Evolutionary conservation across 2,888 invertebrate genomes (phyloP).

Genomic region (Argynnis bischoffii): DNA sequence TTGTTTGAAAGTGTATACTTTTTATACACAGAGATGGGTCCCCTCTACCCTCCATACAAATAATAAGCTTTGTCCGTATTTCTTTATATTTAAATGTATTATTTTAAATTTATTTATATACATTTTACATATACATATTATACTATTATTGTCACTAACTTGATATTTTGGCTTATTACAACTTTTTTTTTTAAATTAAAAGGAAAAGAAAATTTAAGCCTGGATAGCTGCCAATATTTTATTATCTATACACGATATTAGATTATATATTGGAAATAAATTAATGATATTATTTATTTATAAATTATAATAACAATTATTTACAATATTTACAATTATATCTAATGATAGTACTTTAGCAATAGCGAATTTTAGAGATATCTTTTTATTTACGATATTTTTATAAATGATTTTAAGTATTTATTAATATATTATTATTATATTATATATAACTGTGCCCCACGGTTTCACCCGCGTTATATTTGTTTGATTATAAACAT

Average conservation of each 20-base stretch:
- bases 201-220: background rate
- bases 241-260: slow-evolving; percentile 5
- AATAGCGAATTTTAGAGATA: background rate
- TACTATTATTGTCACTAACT: slow-evolving; percentile 45
- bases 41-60: too few relatives aligned
- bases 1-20: too few relatives aligned
- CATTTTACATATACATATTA: slow-evolving; percentile 17
- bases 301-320: slow-evolving; percentile 27
- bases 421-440: background rate
- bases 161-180: slow-evolving; percentile 40
- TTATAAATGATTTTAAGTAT: too few relatives aligned
- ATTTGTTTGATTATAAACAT: too few relatives aligned
- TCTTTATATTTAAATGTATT: too few relatives aligned
- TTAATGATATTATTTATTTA: slow-evolving; percentile 15
- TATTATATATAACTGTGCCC: too few relatives aligned
- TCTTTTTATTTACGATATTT: background rate
- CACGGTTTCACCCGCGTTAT: too few relatives aligned
- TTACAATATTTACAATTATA: slow-evolving; percentile 34
- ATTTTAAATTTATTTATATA: too few relatives aligned
- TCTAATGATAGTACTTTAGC: slow-evolving; percentile 1
- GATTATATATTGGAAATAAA: slow-evolving; percentile 23
- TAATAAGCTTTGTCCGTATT: too few relatives aligned
- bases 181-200: background rate
- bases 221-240: slow-evolving; percentile 1
- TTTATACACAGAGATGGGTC: too few relatives aligned